Conservation (phyloP, 2,888 invertebrate genomes). For the Craniophora ligustri region DNA sequence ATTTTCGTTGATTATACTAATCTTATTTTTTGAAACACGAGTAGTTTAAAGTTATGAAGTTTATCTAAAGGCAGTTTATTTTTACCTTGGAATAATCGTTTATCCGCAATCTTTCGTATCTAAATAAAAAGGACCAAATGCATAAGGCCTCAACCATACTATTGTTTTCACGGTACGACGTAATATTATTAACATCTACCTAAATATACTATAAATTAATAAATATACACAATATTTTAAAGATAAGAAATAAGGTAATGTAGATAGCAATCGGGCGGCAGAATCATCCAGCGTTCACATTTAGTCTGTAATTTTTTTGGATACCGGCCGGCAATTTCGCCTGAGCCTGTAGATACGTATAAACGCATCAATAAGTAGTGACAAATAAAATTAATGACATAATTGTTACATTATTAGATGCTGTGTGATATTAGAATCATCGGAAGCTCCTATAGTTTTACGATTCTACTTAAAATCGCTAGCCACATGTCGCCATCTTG, state of each 20-base stretch:
- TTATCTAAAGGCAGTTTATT: too few relatives aligned
- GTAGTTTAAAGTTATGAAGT: too few relatives aligned
- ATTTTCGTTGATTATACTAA: too few relatives aligned
- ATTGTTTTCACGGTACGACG: too few relatives aligned
- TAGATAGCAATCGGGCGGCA: not conserved
- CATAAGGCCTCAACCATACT: too few relatives aligned
- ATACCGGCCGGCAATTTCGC: constrained; percentile 58
- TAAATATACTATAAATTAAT: too few relatives aligned
- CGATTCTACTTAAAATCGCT: constrained; percentile 67
- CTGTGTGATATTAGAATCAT: not conserved
- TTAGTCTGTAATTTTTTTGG: constrained; percentile 2
- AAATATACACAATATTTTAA: too few relatives aligned
- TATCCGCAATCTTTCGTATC: too few relatives aligned
- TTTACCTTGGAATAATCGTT: too few relatives aligned
- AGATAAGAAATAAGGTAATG: not conserved
- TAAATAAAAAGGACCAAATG: too few relatives aligned
- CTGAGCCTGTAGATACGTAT: not conserved
- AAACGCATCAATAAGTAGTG: not conserved
- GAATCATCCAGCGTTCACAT: constrained; percentile 4
- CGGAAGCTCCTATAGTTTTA: constrained; percentile 28
- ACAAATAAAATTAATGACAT: not conserved
- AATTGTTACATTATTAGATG: not conserved
- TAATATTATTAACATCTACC: too few relatives aligned
- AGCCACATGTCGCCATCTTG: constrained; percentile 88
- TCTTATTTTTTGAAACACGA: too few relatives aligned